Conservation (phyloP, 2,113 vertebrate genomes). For the Cavia aperea region DNA sequence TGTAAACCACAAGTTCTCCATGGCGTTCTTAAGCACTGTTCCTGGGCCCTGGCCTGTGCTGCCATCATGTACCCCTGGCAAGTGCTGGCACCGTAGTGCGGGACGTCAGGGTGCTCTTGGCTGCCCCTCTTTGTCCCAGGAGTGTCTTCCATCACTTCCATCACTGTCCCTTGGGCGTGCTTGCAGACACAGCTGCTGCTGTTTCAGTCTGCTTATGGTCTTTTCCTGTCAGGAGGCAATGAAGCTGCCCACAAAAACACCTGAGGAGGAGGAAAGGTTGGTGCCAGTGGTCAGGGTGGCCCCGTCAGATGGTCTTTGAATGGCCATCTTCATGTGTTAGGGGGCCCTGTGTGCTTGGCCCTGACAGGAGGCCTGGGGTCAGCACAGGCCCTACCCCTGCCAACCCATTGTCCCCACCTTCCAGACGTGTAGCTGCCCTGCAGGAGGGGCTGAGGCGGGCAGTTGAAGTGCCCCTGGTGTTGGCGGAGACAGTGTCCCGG, state of each 20-base stretch:
- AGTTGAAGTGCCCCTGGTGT: slow-evolving; percentile 79
- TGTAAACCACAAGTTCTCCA: not conserved
- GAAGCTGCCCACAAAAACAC: slow-evolving; percentile 85
- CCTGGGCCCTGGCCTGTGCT: not conserved
- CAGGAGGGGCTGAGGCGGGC: slow-evolving; percentile 86
- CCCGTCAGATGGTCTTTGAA: not conserved
- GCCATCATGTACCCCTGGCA: not conserved
- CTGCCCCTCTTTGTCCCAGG: not conserved
- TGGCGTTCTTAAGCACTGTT: no score
- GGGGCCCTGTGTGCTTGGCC: not conserved
- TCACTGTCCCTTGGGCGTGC: not conserved
- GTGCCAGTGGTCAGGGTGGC: accelerated
- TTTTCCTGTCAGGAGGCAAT: slow-evolving; percentile 80
- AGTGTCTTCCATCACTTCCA: accelerated
- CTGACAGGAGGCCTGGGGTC: not conserved
- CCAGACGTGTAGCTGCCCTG: slow-evolving; percentile 80
- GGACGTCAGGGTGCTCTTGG: not conserved
- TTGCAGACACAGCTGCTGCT: not conserved
- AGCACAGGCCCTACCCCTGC: not conserved
- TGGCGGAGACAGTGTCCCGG: slow-evolving; percentile 84
- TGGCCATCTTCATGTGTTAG: accelerated
- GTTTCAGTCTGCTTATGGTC: not conserved
- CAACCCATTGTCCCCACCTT: not conserved
- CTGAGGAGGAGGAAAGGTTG: slow-evolving; percentile 83
- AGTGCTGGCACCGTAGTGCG: not conserved